Percentiles rank a stretch among this genome's conserved stretches.
These are phyloP conservation scores for Pandion haliaetus DNA, from an alignment of 2,113 vertebrate genomes.

Conservation along the genomic window DNA sequence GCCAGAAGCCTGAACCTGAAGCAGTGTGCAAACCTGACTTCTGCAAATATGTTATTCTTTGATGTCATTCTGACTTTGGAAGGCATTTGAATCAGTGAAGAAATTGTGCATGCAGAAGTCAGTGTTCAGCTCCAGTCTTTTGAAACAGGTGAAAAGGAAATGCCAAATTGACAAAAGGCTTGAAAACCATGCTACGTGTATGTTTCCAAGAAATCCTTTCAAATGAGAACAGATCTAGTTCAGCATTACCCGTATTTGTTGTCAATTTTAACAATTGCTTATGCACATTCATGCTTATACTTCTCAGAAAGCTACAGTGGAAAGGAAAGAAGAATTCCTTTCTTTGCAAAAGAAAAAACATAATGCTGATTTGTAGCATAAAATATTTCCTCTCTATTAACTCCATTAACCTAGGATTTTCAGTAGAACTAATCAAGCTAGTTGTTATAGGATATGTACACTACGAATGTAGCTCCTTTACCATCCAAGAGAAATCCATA, in stretches of 20 bases:
- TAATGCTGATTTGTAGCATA: not conserved
- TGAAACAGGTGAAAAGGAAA: slow-evolving; percentile 1
- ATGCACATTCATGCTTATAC: not conserved
- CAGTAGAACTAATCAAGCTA: not conserved
- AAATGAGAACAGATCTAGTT: not conserved
- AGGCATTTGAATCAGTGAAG: not conserved
- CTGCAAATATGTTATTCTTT: not conserved
- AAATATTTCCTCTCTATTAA: not conserved
- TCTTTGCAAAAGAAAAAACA: not conserved
- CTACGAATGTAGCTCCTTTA: not conserved
- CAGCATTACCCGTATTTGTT: not conserved
- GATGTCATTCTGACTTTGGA: not conserved
- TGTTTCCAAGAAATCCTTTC: not conserved
- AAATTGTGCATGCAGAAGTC: not conserved
- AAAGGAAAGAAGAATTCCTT: not conserved
- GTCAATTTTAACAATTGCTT: not conserved
- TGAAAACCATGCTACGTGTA: not conserved
- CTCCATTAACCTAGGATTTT: not conserved
- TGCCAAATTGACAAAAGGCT: not conserved
- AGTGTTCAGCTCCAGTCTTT: not conserved
- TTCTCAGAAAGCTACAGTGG: not conserved
- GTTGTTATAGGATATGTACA: not conserved
- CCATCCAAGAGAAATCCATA: not conserved
- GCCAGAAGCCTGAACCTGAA: not conserved
- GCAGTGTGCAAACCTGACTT: not conserved